Conservation (phyloP, 2,113 vertebrate genomes). For the Bombycilla garrulus region DNA sequence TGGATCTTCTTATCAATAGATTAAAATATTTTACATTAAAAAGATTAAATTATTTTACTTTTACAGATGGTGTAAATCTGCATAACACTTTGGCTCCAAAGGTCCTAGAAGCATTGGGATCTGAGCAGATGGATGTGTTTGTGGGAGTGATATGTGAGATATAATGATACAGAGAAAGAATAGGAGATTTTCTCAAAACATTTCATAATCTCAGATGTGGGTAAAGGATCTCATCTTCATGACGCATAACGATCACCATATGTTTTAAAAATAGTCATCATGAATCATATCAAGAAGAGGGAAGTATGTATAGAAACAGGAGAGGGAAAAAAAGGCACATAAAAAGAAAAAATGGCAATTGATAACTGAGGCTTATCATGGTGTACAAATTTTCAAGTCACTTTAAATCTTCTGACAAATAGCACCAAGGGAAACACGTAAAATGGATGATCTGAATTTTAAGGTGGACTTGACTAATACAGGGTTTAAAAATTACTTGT, state of each 20-base stretch:
- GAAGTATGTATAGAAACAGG: background rate
- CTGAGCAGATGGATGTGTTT: background rate
- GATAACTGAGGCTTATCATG: background rate
- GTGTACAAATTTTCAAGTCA: background rate
- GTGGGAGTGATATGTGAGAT: background rate
- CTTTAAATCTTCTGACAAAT: background rate
- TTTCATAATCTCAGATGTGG: background rate
- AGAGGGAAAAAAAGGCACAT: background rate
- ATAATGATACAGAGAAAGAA: background rate
- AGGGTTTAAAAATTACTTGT: background rate
- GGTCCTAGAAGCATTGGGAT: background rate
- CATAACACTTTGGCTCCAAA: accelerated
- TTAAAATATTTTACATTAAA: background rate
- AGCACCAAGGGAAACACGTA: background rate
- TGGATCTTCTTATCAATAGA: background rate
- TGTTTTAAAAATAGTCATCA: background rate
- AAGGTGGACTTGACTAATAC: background rate
- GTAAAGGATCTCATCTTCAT: background rate
- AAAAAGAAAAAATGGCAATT: background rate
- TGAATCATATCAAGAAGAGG: background rate
- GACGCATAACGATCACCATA: background rate
- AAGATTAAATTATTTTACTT: background rate
- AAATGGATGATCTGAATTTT: background rate
- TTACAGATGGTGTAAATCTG: background rate
- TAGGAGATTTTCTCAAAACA: background rate